Evolutionary conservation across 1,140 invertebrate species (phyloP).

Genomic region (Lordiphosa stackelbergi): DNA sequence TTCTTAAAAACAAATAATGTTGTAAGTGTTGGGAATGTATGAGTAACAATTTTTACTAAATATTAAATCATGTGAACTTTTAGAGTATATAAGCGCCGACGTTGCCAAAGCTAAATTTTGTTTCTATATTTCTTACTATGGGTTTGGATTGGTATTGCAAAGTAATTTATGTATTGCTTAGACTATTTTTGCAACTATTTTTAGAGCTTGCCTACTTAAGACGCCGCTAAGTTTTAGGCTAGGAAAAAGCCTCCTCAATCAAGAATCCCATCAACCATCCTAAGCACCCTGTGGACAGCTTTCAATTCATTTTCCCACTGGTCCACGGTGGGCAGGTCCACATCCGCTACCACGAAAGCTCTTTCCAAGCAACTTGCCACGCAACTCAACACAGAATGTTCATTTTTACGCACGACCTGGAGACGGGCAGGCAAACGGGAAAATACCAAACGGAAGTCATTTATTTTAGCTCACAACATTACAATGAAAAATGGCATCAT

Average conservation of each 20-base stretch:
- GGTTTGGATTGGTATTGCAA: no score
- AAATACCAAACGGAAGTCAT: constrained; percentile 49
- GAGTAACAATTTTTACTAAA: no score
- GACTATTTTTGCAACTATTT: constrained; percentile 7
- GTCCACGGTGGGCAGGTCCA: not conserved
- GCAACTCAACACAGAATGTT: constrained; percentile 4
- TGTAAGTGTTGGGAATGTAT: no score
- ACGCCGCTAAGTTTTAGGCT: constrained; percentile 7
- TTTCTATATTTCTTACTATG: no score
- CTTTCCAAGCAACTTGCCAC: constrained; percentile 26
- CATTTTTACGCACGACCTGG: constrained; percentile 27
- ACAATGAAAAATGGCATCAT: constrained; percentile 53
- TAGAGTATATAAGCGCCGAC: no score
- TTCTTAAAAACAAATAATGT: no score
- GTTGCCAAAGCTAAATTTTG: no score
- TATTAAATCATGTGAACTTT: no score
- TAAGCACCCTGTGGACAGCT: not conserved
- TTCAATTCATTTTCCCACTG: no score
- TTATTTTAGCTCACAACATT: constrained; percentile 52
- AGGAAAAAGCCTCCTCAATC: not conserved
- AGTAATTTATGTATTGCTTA: no score
- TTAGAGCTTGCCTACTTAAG: constrained; percentile 5
- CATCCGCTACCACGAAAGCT: constrained; percentile 28
- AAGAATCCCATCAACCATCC: not conserved
- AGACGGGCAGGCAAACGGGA: constrained; percentile 6